Evolutionary conservation across 1,140 invertebrate species (phyloP), one percentile per base, ranked within the genome.

Genomic region (Stratiolaelaps scimitus): DNA sequence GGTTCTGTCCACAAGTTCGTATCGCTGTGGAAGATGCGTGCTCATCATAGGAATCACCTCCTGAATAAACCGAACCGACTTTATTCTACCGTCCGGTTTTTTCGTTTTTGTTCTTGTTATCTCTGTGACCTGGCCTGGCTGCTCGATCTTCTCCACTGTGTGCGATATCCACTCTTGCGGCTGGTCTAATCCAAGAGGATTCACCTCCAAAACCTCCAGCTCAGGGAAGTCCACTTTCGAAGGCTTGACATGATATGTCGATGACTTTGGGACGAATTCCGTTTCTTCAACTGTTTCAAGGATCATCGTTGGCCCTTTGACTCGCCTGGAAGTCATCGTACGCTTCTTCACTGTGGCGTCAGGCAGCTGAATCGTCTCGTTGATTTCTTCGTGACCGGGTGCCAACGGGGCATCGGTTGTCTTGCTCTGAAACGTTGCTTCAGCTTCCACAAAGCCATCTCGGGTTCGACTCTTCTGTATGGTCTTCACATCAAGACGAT

Each of bases 321-420:
- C 13, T 13, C 15, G 15, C 17, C 23, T 26, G 1, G 53, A 29
- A 17, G 26, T 20, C 17, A 23, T 26, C 20, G 26, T 17, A 23
- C 15, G 26, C 53, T 60, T 60, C 10, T 60, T 60, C 4, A 60
- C 15, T 1, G 53, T 60, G 2, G 53, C 53, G 6, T 60, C 53
- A 17, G 23, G 53, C 17, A 60, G 53, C 23, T 60, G 53, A n/a
- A 26, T 60, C 15, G 53, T 60, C 10, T 60, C 53, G 20, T 26
- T 60, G 10, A 60, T 26, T 23, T 60, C 53, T 60, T 26, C 47
- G 15, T 26, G 26, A 29, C 20, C 53, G 34, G 15, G 15, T 15
- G 53, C 26, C 15, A 60, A 23, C 53, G 53, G 53, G 26, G n/a
- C 34, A 2, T 60, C 53, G 2, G 34, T 34, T 15, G 20, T 17